Evolutionary conservation across 2,113 vertebrate species (phyloP).

Genomic region (Indri indri): DNA sequence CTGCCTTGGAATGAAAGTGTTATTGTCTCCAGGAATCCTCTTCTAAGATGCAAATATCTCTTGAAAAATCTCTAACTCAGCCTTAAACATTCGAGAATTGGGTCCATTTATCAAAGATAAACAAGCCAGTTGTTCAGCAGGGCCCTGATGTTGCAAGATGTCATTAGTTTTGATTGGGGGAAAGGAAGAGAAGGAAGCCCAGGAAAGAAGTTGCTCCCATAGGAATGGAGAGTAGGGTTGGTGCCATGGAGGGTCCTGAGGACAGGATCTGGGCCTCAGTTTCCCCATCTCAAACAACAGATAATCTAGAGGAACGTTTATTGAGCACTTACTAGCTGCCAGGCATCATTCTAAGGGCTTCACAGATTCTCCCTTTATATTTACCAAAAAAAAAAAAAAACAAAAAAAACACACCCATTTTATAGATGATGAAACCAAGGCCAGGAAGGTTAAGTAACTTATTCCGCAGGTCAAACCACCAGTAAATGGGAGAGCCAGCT

Average conservation of each 20-base stretch:
- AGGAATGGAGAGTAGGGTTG: not conserved
- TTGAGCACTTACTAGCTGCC: not conserved
- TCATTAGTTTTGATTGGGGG: not conserved
- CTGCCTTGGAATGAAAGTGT: not conserved
- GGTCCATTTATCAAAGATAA: not conserved
- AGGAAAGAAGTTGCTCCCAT: not conserved
- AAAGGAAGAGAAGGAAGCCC: not conserved
- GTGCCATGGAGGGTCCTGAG: not conserved
- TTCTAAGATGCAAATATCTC: not conserved
- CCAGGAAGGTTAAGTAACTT: not conserved
- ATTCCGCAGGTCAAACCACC: not conserved
- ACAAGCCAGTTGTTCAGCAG: not conserved
- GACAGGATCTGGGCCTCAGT: not conserved
- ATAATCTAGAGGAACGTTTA: not conserved
- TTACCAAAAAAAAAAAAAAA: not conserved
- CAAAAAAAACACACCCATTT: not conserved
- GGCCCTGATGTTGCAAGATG: not conserved
- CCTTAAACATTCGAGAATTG: not conserved
- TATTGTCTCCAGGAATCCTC: not conserved
- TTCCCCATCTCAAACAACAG: not conserved
- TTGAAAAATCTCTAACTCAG: not conserved
- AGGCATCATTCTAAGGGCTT: not conserved
- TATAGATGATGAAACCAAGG: not conserved
- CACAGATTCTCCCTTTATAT: not conserved
- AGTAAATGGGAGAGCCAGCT: accelerated